phyloP scores from a whole-genome alignment of 1,140 invertebrate genomes.

The Rhopalosiphum padi region DNA sequence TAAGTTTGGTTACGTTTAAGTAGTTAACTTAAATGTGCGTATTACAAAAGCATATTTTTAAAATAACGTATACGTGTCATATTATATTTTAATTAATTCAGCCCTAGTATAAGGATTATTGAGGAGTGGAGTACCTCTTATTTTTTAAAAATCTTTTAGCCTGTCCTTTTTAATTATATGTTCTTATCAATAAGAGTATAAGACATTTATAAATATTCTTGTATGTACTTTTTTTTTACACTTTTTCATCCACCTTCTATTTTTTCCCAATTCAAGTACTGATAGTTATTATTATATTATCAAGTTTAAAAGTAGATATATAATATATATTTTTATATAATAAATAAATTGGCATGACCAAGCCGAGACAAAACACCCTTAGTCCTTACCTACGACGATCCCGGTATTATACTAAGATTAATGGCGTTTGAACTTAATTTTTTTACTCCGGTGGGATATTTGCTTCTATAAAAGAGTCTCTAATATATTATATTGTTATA shows the following conservation, averaged over 20 bases:
- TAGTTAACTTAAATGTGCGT: not conserved
- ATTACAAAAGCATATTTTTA: not conserved
- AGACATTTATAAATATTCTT: too few relatives aligned
- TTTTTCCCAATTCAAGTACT: not conserved
- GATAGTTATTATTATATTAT: not conserved
- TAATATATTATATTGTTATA: slow-evolving; percentile 14
- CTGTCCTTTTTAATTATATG: not conserved
- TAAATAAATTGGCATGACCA: not conserved
- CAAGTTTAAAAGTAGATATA: not conserved
- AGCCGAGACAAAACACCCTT: not conserved
- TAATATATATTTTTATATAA: not conserved
- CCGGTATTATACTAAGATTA: not conserved
- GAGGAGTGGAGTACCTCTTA: not conserved
- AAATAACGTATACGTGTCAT: not conserved
- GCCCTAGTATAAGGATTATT: not conserved
- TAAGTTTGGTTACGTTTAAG: not conserved
- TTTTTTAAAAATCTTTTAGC: not conserved
- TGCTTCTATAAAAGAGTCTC: not conserved
- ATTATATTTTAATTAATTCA: not conserved
- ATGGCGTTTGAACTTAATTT: slow-evolving; percentile 15
- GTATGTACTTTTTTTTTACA: not conserved
- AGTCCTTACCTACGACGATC: not conserved
- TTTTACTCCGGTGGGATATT: not conserved
- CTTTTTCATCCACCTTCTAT: not conserved
- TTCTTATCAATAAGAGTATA: not conserved